Evolutionary conservation across 2,888 invertebrate genomes (phyloP), one percentile per base, ranked within the genome.

Genomic region (Leucophora obtusa): DNA sequence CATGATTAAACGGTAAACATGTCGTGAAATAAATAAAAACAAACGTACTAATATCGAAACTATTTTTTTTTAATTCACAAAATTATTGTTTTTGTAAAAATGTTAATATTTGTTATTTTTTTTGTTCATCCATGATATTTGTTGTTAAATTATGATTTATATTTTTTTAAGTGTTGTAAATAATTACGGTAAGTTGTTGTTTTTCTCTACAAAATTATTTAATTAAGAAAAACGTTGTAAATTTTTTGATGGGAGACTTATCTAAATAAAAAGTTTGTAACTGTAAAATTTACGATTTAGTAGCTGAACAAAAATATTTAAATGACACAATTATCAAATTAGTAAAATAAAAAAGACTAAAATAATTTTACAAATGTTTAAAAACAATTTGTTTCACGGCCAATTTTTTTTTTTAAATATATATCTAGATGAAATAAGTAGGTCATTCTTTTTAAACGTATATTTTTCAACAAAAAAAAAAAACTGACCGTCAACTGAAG

Each of bases 1-100:
- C 88, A 88, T 88, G 87, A 88, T 88, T 89, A 88, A 85, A 87
- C 87, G 86, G 85, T 86, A 85, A 89, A 89, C 89, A 89, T 89
- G 89, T 89, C 77, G 81, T 77, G 70, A 70, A 50, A 28, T 85
- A 18, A 75, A 28, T 7, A 28, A 28, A 28, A 28, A 28, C 4
- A 74, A 82, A 66, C 78, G 63, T 53, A 68, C 51, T 43, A 65
- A 53, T 53, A 62, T n/a, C 66, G 66, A 43, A 38, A 65, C 21
- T 24, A 15, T 53, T 77, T 28, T 70, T 69, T 65, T 77, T 71
- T 72, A 69, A 68, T 18, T 69, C 17, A 33, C 59, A 24, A 28
- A 43, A 35, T 62, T 15, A 51, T 17, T 35, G 47, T 60, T 68
- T 10, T 43, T 56, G 50, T 56, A 47, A 50, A 6, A 47, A 58